Evolutionary conservation across 2,888 invertebrate species (phyloP), one percentile per base, ranked within the genome.

Genomic region (Chrysopilus asiliformis): DNA sequence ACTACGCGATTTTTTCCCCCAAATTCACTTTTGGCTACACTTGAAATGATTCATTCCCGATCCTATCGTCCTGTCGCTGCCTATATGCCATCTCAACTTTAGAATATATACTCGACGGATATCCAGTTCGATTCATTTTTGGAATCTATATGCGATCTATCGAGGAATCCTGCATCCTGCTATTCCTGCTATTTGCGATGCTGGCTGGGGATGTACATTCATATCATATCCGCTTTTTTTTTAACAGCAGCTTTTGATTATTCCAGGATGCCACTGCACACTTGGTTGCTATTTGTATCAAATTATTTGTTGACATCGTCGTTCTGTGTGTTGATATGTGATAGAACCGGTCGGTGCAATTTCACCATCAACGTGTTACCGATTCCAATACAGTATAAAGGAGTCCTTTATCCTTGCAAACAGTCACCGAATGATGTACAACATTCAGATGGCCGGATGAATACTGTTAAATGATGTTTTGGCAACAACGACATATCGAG

Each of bases 41-140:
- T 33, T 27, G 36, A 42, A 39, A 42, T 42, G 41, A 42, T 36
- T 42, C 41, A 42, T 42, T 42, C 39, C 41, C 39, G 41, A 39
- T 42, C 15, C 14, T 15, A 17, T n/a, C 15, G n/a, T 14, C 20
- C 28, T 12, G 28, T 22, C n/a, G n/a, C n/a, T n/a, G n/a, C n/a
- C n/a, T n/a, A n/a, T n/a, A n/a, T n/a, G n/a, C n/a, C n/a, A n/a
- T n/a, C n/a, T n/a, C n/a, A n/a, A n/a, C n/a, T n/a, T n/a, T n/a
- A n/a, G n/a, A n/a, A n/a, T n/a, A n/a, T n/a, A n/a, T n/a, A n/a
- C n/a, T n/a, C n/a, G n/a, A n/a, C n/a, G n/a, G n/a, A n/a, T n/a
- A n/a, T n/a, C n/a, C n/a, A n/a, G n/a, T n/a, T n/a, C n/a, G n/a
- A n/a, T n/a, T n/a, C n/a, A n/a, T n/a, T n/a, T n/a, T n/a, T n/a